Percentiles rank a stretch among this genome's conserved stretches.
phyloP scores from a whole-genome alignment of 2,113 vertebrate species.

The Vimba vimba region DNA sequence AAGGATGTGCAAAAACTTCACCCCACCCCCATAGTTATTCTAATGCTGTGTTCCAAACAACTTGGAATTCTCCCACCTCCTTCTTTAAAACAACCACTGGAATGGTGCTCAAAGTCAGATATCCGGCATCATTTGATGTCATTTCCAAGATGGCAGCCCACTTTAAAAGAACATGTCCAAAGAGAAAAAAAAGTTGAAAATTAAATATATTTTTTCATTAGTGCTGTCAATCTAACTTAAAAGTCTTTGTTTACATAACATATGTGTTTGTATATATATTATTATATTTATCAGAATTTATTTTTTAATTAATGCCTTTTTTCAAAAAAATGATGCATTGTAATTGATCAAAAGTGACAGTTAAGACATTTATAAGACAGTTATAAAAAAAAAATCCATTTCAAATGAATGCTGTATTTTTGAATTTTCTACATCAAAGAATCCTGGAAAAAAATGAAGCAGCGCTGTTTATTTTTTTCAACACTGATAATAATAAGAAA shows the following conservation, averaged over 20 bases:
- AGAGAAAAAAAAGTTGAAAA: too few relatives aligned
- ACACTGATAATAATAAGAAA: not conserved
- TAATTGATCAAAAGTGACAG: not conserved
- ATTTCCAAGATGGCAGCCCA: not conserved
- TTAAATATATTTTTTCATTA: too few relatives aligned
- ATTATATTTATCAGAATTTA: too few relatives aligned
- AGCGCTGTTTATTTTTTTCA: not conserved
- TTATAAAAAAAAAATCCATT: not conserved
- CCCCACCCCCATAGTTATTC: not conserved
- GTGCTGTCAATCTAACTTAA: too few relatives aligned
- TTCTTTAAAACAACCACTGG: constrained; percentile 19
- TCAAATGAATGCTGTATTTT: not conserved
- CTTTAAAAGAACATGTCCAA: not conserved
- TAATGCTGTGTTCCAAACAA: not conserved
- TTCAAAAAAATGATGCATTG: not conserved
- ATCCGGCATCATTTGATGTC: not conserved
- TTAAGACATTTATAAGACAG: not conserved
- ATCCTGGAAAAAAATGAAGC: not conserved
- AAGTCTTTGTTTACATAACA: too few relatives aligned
- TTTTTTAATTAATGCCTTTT: too few relatives aligned
- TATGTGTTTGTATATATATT: too few relatives aligned
- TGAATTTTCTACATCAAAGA: not conserved
- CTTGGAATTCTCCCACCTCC: constrained; percentile 4
- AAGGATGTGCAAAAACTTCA: constrained; percentile 42
- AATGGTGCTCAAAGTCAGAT: not conserved